Evolutionary conservation across 2,113 vertebrate genomes (phyloP).

Genomic region (Petrocephalus microphthalmus): DNA sequence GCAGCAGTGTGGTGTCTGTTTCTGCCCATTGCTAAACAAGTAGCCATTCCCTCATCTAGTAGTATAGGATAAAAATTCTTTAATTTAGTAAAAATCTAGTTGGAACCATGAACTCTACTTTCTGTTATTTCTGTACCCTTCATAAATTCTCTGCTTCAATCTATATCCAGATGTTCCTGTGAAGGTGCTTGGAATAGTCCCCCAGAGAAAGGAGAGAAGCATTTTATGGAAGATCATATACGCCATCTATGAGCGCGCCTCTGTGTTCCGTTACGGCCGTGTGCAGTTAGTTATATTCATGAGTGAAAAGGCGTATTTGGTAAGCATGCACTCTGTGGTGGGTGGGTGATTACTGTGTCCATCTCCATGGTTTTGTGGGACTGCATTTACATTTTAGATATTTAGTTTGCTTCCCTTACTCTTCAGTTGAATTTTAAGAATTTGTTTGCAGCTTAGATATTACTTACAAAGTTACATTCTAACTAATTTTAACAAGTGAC

Average conservation of each 20-base stretch:
- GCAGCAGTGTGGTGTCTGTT: neutral
- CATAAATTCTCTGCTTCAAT: neutral
- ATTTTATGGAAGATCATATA: conserved; percentile 75
- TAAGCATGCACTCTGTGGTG: conserved; percentile 43
- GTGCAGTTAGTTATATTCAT: conserved; percentile 81
- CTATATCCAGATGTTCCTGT: conserved; percentile 67
- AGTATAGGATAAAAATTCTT: conserved; percentile 50
- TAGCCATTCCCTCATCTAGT: conserved; percentile 64
- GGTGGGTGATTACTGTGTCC: neutral
- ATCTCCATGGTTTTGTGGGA: neutral
- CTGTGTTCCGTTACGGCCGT: conserved; percentile 80
- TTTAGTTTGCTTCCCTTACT: neutral
- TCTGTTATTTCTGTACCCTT: neutral
- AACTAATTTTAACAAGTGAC: neutral
- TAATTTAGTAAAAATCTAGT: neutral
- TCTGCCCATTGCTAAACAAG: neutral
- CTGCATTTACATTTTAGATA: neutral
- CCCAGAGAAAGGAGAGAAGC: conserved; percentile 58
- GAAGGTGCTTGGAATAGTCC: conserved; percentile 78
- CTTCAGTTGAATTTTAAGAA: neutral
- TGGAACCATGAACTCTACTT: neutral
- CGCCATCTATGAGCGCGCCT: conserved; percentile 68
- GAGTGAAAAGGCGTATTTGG: conserved; percentile 75
- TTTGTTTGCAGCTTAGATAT: neutral
- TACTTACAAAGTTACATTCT: neutral